Evolutionary conservation across 2,888 invertebrate species (phyloP).

Genomic region (Bellardia bayeri): DNA sequence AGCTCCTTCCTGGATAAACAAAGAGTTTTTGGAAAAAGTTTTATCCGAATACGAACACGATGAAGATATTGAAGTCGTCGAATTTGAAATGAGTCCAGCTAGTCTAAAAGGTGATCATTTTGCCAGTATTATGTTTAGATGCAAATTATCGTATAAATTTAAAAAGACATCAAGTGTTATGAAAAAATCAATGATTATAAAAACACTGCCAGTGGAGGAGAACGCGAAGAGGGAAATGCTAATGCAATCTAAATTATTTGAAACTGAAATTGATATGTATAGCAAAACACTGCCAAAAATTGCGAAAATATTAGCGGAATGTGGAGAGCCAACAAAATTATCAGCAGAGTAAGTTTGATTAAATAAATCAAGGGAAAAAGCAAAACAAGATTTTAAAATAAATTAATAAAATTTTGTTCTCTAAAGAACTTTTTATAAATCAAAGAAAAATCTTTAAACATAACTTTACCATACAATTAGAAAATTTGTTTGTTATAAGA

Average conservation of each 20-base stretch:
- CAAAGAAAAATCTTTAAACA: neutral
- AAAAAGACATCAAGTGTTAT: neutral
- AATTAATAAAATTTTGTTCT: neutral
- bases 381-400: neutral
- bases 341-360: conserved; percentile 61
- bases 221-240: conserved; percentile 74
- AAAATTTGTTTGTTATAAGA: too few species aligned
- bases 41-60: conserved; percentile 60
- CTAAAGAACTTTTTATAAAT: neutral
- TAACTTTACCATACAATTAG: too few species aligned
- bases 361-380: too few species aligned
- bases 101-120: conserved; percentile 76
- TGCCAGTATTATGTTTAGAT: conserved; percentile 77
- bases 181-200: conserved; percentile 73
- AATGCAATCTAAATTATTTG: conserved; percentile 67
- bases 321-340: conserved; percentile 73
- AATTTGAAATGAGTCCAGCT: conserved; percentile 68
- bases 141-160: conserved; percentile 63
- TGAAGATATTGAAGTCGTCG: conserved; percentile 54
- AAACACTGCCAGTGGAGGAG: conserved; percentile 74
- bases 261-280: conserved; percentile 77
- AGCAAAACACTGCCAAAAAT: conserved; percentile 75
- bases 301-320: conserved; percentile 71
- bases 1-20: conserved; percentile 73
- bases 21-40: conserved; percentile 70